Percentiles rank a stretch among this genome's conserved stretches.
These are phyloP conservation scores for Holacanthus passer DNA, from an alignment of 2,113 vertebrate genomes.

Conservation along the genomic window DNA sequence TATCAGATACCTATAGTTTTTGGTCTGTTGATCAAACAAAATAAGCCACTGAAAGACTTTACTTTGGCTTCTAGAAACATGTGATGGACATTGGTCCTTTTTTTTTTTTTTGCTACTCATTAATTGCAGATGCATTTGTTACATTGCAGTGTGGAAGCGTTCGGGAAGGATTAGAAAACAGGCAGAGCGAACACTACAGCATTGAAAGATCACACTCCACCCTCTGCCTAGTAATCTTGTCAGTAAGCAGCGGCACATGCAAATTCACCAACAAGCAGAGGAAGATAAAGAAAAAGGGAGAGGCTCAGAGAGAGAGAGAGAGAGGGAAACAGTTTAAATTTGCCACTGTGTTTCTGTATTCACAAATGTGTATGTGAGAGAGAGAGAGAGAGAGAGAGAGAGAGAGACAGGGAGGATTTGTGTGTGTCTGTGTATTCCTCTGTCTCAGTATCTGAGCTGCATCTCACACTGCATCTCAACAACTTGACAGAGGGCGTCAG, in stretches of 20 bases:
- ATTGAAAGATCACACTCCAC: constrained; percentile 44
- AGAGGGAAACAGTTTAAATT: constrained; percentile 10
- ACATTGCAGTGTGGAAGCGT: background rate
- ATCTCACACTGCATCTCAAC: constrained; percentile 73
- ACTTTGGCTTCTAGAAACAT: background rate
- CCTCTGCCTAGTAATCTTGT: constrained; percentile 55
- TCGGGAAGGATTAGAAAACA: constrained; percentile 3
- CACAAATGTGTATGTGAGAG: constrained; percentile 5
- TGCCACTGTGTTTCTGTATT: constrained; percentile 8
- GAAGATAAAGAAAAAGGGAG: constrained; percentile 44
- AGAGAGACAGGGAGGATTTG: constrained; percentile 31
- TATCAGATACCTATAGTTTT: background rate
- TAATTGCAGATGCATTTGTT: background rate
- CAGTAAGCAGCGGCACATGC: constrained; percentile 58
- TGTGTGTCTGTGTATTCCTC: constrained; percentile 57
- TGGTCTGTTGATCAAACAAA: background rate
- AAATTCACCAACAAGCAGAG: constrained; percentile 53
- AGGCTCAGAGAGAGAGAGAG: constrained; percentile 22
- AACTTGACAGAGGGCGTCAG: constrained; percentile 72
- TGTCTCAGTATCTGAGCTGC: constrained; percentile 55
- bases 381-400: background rate
- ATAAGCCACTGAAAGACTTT: background rate
- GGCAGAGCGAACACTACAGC: constrained; percentile 38
- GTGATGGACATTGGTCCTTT: too few relatives aligned
- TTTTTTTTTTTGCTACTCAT: background rate